phyloP scores from a whole-genome alignment of 2,888 invertebrate genomes.

The Dugesia japonica region DNA sequence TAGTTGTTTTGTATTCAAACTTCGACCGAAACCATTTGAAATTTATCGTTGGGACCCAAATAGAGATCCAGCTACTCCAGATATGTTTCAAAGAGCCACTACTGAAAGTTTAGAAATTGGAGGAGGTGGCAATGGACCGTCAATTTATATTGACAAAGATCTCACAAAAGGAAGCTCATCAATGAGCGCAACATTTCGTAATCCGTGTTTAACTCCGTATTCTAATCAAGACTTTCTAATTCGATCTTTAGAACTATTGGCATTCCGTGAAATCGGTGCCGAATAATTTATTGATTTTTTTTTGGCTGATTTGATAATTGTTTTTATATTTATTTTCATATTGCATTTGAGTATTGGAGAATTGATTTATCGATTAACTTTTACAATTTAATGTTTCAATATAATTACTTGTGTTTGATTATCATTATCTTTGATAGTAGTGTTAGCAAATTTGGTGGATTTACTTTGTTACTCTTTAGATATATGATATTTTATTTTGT shows the following conservation, averaged over 20 bases:
- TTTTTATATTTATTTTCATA: too few species aligned
- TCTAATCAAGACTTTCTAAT: constrained; percentile 16
- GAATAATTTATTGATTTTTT: not conserved
- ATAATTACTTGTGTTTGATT: too few species aligned
- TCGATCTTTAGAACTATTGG: constrained; percentile 17
- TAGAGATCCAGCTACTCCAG: not conserved
- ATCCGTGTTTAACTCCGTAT: constrained; percentile 6
- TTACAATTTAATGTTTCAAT: too few species aligned
- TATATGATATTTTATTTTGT: too few species aligned
- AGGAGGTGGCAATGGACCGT: not conserved
- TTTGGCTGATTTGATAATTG: too few species aligned
- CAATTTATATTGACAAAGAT: not conserved
- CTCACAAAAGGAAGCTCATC: not conserved
- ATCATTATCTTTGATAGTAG: too few species aligned
- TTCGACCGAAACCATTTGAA: constrained; percentile 21
- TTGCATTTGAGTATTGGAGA: too few species aligned
- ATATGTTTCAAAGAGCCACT: not conserved
- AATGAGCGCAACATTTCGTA: not conserved
- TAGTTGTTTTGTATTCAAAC: constrained; percentile 24
- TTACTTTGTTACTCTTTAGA: too few species aligned
- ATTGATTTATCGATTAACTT: too few species aligned
- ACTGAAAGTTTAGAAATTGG: constrained; percentile 7
- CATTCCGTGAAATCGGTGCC: constrained; percentile 16
- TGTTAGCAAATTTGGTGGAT: too few species aligned
- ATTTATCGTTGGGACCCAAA: constrained; percentile 16